Percentiles rank a stretch among this genome's conserved stretches.
These are phyloP conservation scores for Augochlorella aurata DNA, from an alignment of 2,888 invertebrate species.

Conservation along the genomic window DNA sequence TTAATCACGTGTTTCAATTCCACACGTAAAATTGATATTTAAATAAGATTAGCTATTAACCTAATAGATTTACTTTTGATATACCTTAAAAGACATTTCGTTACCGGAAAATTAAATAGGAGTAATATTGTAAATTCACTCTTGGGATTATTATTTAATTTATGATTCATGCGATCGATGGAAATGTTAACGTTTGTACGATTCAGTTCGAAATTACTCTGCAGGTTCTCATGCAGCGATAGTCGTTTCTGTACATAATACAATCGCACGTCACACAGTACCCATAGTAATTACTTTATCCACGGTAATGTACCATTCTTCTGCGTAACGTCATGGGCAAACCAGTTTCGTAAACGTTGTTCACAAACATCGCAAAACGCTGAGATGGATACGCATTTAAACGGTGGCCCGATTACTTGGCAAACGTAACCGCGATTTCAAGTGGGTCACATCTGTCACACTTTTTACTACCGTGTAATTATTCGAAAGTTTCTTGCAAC, in stretches of 20 bases:
- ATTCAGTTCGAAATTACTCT: too few species aligned
- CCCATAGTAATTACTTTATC: neutral
- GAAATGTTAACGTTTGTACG: too few species aligned
- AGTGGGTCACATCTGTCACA: conserved; percentile 55
- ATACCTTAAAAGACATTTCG: neutral
- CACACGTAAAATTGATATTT: too few species aligned
- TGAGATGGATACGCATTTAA: conserved; percentile 15
- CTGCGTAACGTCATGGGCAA: neutral
- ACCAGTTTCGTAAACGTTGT: neutral
- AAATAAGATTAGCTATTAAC: neutral
- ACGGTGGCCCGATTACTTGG: conserved; percentile 19
- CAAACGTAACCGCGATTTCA: conserved; percentile 33
- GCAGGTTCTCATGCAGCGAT: too few species aligned
- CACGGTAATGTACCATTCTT: neutral
- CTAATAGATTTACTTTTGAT: neutral
- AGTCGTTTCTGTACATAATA: neutral
- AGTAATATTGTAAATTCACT: neutral
- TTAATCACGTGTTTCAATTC: neutral
- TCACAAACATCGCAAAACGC: neutral
- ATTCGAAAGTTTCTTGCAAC: conserved; percentile 39
- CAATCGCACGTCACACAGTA: neutral
- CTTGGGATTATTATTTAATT: neutral
- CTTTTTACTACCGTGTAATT: conserved; percentile 40
- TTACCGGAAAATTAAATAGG: neutral
- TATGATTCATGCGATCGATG: neutral